These are phyloP conservation scores for Eidolon dupreanum DNA, from an alignment of 2,797 vertebrate genomes.

Conservation along the genomic window DNA sequence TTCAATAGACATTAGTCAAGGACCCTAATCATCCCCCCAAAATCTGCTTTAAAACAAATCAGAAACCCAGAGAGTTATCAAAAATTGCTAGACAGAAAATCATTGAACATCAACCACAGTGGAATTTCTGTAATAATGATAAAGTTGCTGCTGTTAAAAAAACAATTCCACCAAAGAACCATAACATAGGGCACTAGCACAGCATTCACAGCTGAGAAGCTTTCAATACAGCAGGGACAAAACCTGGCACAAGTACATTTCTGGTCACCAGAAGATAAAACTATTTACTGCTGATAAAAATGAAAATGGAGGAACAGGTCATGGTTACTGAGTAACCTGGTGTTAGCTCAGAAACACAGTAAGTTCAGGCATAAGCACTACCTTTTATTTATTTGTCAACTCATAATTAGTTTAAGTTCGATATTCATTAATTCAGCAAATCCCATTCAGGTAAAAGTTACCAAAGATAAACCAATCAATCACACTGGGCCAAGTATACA, in stretches of 20 bases:
- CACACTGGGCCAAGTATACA: constrained; percentile 56
- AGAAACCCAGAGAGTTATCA: constrained; percentile 49
- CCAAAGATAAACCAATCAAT: constrained; percentile 40
- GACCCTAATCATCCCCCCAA: not conserved
- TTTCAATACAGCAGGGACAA: constrained; percentile 59
- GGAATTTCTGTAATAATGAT: not conserved
- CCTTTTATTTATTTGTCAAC: constrained; percentile 72
- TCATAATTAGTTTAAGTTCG: constrained; percentile 63
- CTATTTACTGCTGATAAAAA: constrained; percentile 39
- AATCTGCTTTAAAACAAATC: constrained; percentile 60
- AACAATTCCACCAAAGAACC: constrained; percentile 52
- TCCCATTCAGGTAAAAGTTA: constrained; percentile 57
- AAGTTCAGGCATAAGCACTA: constrained; percentile 56
- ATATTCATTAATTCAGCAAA: constrained; percentile 60
- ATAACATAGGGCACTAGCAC: not conserved
- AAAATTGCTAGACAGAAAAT: constrained; percentile 48
- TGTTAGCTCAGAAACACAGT: constrained; percentile 65
- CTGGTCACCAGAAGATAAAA: constrained; percentile 15
- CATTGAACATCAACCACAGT: not conserved
- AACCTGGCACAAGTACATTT: constrained; percentile 46
- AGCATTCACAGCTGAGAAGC: constrained; percentile 50
- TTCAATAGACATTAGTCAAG: constrained; percentile 43
- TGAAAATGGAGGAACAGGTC: constrained; percentile 4
- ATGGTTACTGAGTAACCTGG: constrained; percentile 44
- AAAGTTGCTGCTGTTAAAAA: constrained; percentile 48